phyloP scores from a whole-genome alignment of 1,140 invertebrate genomes.

The Protaetia brevitarsis region DNA sequence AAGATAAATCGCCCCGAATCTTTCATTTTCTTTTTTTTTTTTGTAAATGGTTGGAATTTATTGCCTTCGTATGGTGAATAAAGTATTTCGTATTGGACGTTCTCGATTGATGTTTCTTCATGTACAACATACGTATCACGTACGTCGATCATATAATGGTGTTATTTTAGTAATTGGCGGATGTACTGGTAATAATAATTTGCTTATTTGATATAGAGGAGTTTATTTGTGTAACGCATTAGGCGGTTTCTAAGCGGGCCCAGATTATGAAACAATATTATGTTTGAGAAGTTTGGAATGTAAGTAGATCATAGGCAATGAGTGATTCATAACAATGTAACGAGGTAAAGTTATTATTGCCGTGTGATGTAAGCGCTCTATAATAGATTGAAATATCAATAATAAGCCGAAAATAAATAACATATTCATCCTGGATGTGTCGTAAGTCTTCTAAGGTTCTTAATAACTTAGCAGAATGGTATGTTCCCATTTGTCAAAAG shows the following conservation, averaged over 20 bases:
- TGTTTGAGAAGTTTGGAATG: not conserved
- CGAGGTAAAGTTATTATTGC: no score
- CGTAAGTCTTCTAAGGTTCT: no score
- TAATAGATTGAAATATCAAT: no score
- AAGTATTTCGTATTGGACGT: conserved; percentile 10
- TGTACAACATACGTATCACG: no score
- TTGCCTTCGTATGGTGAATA: conserved; percentile 1
- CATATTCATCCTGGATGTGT: no score
- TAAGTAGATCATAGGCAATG: no score
- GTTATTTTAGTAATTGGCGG: conserved; percentile 12
- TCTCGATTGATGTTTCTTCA: not conserved
- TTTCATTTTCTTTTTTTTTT: no score
- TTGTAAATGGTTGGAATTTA: conserved; percentile 2
- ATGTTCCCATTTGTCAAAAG: no score
- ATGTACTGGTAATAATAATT: conserved; percentile 8
- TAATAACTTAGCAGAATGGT: no score
- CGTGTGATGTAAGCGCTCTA: no score
- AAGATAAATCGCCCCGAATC: not conserved
- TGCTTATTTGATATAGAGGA: not conserved
- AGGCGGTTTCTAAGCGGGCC: not conserved
- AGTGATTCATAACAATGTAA: no score
- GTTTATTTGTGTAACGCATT: not conserved
- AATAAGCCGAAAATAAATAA: no score
- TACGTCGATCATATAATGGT: not conserved
- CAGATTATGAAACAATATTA: not conserved